Base-by-base conservation (phyloP, 1,140 invertebrate species). In the Pristionchus pacificus region DNA sequence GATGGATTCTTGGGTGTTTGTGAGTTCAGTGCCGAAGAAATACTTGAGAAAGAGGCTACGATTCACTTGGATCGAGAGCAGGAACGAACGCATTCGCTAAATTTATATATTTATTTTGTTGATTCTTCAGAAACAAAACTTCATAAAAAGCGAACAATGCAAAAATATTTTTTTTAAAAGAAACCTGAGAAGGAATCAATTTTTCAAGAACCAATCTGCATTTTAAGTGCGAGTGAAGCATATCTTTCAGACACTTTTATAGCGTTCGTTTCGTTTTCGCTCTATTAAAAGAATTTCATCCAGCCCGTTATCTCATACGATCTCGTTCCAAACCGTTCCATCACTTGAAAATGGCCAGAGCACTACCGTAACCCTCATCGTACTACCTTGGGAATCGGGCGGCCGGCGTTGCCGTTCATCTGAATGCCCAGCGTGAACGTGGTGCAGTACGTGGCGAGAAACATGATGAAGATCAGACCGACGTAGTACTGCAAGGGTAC, bases 351-450 rank as follows among this genome's bases (percentile, higher is more conserved):
- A n/a, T n/a, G n/a, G n/a, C n/a, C n/a, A n/a, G n/a, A n/a, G n/a
- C n/a, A n/a, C n/a, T n/a, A n/a, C n/a, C n/a, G n/a, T n/a, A n/a
- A n/a, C n/a, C n/a, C n/a, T n/a, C n/a, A n/a, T n/a, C n/a, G n/a
- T n/a, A n/a, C 19, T 49, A 49, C 38, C 38, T 49, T 49, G 19
- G 38, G 38, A 49, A 78, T 74, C 25, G 77, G 61, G 31, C 71
- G 69, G 38, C 80, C 79, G 32, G 79, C 77, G 71, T 80, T 80
- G 29, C 79, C 79, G 60, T 79, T 66, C 79, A 80, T 80, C 59
- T 80, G 74, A 31, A 81, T 68, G 6, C 73, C 68, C 28, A 80
- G 57, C 3, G 79, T 80, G 67, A 77, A 78, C 24, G 79, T 80
- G 6, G 79, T 80, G 38, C 79, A 77, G 66, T 80, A 80, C 25